Base-by-base conservation (phyloP, 2,888 invertebrate genomes). In the Dorcus hopei region DNA sequence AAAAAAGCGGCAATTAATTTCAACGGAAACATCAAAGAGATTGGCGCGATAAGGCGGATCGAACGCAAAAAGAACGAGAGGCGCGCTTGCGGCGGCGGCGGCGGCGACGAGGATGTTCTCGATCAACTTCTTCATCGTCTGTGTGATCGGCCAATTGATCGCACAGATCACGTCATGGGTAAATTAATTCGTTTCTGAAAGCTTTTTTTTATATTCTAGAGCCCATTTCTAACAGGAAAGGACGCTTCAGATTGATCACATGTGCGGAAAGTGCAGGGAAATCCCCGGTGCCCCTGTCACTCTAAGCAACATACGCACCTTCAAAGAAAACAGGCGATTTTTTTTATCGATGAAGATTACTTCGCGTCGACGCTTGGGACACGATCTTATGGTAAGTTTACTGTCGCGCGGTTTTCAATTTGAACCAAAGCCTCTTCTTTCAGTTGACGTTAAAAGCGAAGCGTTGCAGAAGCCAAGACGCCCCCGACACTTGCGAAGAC, bases 401-500 rank as follows among this genome's bases (percentile, higher is more conserved):
- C 1, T 19, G 2, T 2, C 3, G 3, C 19, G 19, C 19, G 3
- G 3, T 19, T 19, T 33, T 33, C 26, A 33, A 33, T 33, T 7
- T 7, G 26, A 7, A 33, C 26, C 26, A 33, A 33, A 33, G 2
- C 42, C 8, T 9, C 5, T 9, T 38, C 19, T 66, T 68, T 59
- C 54, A 72, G 72, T 38, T 72, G 38, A 49, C 61, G 38, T 42
- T 72, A 26, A 59, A 54, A 39, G 43, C 70, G 14, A 65, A 62
- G 54, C 63, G 72, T 54, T 74, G 74, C 60, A 61, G 56, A 9
- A 65, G 65, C 23, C 64, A 68, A 52, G 74, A 73, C 38, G 61
- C 68, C 11, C 58, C 70, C 42, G 72, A 74, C 63, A 67, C 72
- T 7, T 74, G 74, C 53, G 74, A 74, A 64, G 62, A 64, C 8